A percentile compares a stretch with the other conserved stretches of the same genome.
These are phyloP conservation scores for Pachycephala philippinensis DNA, from an alignment of 2,113 vertebrate genomes.

Conservation along the genomic window DNA sequence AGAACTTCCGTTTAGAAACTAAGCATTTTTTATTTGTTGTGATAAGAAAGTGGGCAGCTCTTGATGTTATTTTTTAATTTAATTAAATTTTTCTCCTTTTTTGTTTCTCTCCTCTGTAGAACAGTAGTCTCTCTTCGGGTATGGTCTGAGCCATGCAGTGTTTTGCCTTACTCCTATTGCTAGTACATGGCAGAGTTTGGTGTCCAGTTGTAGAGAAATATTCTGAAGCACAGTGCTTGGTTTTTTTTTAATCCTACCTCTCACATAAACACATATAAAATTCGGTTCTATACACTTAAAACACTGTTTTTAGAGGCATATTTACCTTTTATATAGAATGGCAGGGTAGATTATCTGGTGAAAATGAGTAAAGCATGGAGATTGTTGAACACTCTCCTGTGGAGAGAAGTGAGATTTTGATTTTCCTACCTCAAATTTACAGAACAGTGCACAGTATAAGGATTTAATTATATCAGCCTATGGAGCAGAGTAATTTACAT, in stretches of 20 bases:
- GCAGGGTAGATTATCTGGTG: not conserved
- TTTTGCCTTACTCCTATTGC: not conserved
- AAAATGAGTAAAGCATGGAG: not conserved
- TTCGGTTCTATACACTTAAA: not conserved
- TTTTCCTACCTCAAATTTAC: not conserved
- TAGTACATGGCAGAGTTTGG: not conserved
- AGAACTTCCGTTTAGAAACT: not conserved
- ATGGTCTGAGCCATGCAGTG: not conserved
- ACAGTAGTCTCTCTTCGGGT: not conserved
- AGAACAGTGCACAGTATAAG: not conserved
- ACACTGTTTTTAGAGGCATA: not conserved
- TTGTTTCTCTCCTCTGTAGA: not conserved
- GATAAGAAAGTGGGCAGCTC: not conserved
- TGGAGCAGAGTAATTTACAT: not conserved
- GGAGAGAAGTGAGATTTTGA: not conserved
- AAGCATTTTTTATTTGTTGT: not conserved
- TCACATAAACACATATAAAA: not conserved
- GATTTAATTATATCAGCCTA: not conserved
- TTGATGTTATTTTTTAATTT: not conserved
- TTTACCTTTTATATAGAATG: not conserved
- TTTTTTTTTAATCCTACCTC: not conserved
- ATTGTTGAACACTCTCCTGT: not conserved
- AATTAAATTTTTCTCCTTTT: not conserved
- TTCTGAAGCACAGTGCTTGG: not conserved
- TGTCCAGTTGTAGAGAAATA: not conserved